phyloP scores from a whole-genome alignment of 2,888 invertebrate species.

The Ornithoptera priamus region DNA sequence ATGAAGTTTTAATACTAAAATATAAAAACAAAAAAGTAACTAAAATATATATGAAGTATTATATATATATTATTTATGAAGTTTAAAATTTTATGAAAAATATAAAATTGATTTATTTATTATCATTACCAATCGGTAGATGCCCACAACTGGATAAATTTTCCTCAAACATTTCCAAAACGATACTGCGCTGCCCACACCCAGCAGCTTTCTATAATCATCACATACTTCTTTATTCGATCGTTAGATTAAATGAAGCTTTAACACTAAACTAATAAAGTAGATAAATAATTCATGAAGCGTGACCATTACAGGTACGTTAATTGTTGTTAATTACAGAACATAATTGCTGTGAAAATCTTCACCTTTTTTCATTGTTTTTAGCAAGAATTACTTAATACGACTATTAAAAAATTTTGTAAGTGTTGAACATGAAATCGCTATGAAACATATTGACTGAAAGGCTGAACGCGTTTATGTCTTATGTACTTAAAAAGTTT shows the following conservation, averaged over 20 bases:
- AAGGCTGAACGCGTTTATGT: slow-evolving; percentile 12
- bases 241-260: neutral
- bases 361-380: slow-evolving; percentile 7
- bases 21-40: too few relatives aligned
- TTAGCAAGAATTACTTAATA: slow-evolving; percentile 16
- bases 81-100: too few relatives aligned
- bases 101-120: too few relatives aligned
- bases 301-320: neutral
- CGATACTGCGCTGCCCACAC: too few relatives aligned
- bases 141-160: too few relatives aligned
- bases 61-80: too few relatives aligned
- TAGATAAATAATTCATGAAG: neutral
- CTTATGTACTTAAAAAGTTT: slow-evolving; percentile 3
- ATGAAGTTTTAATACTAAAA: too few relatives aligned
- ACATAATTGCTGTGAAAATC: slow-evolving; percentile 12
- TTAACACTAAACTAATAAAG: neutral
- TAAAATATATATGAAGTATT: too few relatives aligned
- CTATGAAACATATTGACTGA: neutral
- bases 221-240: neutral
- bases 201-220: too few relatives aligned
- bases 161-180: too few relatives aligned
- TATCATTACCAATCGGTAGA: too few relatives aligned
- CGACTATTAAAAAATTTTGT: neutral
- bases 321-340: slow-evolving; percentile 13
- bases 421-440: neutral